Percentiles rank a stretch among this genome's conserved stretches.
Evolutionary conservation across 2,888 invertebrate species (phyloP).

Genomic region (Syritta pipiens): DNA sequence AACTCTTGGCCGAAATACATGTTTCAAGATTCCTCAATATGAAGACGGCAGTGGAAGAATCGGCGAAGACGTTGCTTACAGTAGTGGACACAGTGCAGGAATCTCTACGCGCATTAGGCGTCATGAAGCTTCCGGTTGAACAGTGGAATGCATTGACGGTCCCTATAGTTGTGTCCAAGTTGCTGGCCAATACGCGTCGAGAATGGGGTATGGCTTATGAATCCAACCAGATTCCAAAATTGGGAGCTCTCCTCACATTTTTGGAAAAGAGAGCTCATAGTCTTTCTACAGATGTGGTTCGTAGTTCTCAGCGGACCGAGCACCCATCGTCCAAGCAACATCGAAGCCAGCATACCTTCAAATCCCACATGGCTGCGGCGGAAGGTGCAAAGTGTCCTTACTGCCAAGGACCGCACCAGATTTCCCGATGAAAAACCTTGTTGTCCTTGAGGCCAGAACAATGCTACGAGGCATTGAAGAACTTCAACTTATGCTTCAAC

Average conservation of each 20-base stretch:
- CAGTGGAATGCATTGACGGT: constrained; percentile 28
- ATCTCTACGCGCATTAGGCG: constrained; percentile 33
- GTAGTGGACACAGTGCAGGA: constrained; percentile 49
- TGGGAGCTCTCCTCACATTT: background rate
- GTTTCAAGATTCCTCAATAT: constrained; percentile 47
- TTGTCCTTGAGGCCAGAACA: constrained; percentile 8
- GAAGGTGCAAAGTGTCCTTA: constrained; percentile 8
- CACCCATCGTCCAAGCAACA: too few relatives aligned
- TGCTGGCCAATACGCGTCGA: constrained; percentile 10
- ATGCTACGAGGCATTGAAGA: constrained; percentile 24
- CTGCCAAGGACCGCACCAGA: constrained; percentile 12
- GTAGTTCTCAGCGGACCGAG: too few relatives aligned
- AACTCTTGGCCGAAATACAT: constrained; percentile 49
- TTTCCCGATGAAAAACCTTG: constrained; percentile 8
- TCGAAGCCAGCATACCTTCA: background rate
- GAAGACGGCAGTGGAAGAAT: constrained; percentile 11
- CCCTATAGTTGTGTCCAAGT: constrained; percentile 10
- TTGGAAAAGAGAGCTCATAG: background rate
- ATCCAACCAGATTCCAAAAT: background rate
- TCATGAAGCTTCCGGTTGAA: constrained; percentile 30
- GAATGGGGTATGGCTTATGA: constrained; percentile 17
- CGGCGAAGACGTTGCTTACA: constrained; percentile 18
- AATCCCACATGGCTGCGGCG: background rate
- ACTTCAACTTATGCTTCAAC: constrained; percentile 11
- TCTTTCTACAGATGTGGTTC: too few relatives aligned